Percentiles rank a stretch among this genome's conserved stretches.
Evolutionary conservation across 2,888 invertebrate genomes (phyloP).

Genomic region (Agrochola lychnidis): DNA sequence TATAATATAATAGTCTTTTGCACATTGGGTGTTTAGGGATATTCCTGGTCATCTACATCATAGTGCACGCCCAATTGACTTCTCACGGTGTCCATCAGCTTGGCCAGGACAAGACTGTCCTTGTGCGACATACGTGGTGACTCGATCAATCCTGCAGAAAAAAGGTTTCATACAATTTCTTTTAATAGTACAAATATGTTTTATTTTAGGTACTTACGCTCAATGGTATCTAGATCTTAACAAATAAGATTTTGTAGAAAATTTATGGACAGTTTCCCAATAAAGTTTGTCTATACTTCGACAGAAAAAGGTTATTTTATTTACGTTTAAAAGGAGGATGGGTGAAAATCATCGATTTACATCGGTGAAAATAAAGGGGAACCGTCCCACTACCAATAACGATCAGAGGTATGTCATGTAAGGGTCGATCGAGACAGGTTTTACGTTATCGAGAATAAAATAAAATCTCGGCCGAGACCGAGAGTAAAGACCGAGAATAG

Average conservation of each 20-base stretch:
- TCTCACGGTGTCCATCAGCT: conserved; percentile 93
- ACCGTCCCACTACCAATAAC: not conserved
- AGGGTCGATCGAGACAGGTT: too few relatives aligned
- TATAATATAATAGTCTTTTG: too few relatives aligned
- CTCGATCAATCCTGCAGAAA: conserved; percentile 91
- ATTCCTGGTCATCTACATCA: conserved; percentile 86
- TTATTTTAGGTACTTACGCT: not conserved
- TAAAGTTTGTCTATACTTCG: not conserved
- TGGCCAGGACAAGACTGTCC: conserved; percentile 93
- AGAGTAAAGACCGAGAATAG: too few relatives aligned
- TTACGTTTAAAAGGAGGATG: not conserved
- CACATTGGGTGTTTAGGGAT: conserved; percentile 50
- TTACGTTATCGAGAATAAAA: too few relatives aligned
- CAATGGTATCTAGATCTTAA: not conserved
- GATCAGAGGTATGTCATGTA: not conserved
- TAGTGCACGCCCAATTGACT: conserved; percentile 92
- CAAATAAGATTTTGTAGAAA: not conserved
- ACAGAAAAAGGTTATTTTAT: not conserved
- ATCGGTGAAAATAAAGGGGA: not conserved
- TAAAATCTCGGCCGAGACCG: too few relatives aligned
- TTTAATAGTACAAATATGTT: not conserved
- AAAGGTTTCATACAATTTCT: conserved; percentile 3
- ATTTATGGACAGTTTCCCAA: not conserved
- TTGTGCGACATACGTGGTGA: conserved; percentile 92
- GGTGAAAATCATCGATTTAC: too few relatives aligned